These are phyloP conservation scores for Bucorvus abyssinicus DNA, from an alignment of 2,797 vertebrate species.

Conservation along the genomic window DNA sequence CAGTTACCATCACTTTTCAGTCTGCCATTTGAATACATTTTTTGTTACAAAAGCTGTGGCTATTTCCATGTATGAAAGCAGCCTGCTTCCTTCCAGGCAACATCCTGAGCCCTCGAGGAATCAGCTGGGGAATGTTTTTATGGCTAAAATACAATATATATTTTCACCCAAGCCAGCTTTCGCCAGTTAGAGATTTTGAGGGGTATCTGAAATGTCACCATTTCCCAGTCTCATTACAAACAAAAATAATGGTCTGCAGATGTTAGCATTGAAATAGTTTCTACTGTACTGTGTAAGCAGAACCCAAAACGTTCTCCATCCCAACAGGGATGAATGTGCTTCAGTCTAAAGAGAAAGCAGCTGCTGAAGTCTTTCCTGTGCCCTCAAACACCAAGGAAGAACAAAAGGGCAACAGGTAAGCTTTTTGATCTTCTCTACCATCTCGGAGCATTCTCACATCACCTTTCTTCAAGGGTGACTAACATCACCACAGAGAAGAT, in stretches of 20 bases:
- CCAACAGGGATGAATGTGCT: neutral
- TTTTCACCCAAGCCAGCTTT: neutral
- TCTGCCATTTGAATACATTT: neutral
- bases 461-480: neutral
- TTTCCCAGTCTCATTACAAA: neutral
- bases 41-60: neutral
- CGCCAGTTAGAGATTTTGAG: neutral
- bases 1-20: neutral
- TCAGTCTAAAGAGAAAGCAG: neutral
- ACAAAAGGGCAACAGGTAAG: neutral
- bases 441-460: neutral
- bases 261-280: neutral
- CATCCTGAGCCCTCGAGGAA: neutral
- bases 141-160: neutral
- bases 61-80: neutral
- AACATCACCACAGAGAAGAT: neutral
- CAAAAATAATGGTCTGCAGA: neutral
- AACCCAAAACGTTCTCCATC: neutral
- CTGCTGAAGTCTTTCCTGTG: neutral
- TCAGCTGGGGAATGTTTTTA: neutral
- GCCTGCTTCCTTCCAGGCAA: neutral
- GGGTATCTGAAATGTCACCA: neutral
- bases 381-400: neutral
- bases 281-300: neutral
- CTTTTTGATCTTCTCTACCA: neutral